Evolutionary conservation across 2,113 vertebrate species (phyloP), one percentile per base, ranked within the genome.

Genomic region (Ageneiosus marmoratus): DNA sequence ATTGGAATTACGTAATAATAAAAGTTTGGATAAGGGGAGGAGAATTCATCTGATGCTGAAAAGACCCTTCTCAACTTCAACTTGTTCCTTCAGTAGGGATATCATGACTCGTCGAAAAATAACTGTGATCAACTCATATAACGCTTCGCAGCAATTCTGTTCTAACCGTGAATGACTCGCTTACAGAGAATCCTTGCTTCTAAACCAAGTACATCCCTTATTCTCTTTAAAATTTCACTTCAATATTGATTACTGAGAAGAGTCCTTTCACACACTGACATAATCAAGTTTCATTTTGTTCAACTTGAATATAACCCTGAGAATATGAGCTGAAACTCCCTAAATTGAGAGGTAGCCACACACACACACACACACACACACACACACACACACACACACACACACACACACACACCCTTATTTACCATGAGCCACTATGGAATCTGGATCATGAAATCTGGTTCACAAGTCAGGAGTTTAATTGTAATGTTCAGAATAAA

Each of bases 261-360:
- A 85, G 80, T 83, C 83, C 76, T 91, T 93, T 93, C 91, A 91
- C 89, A 86, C 86, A 48, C 78, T 80, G 75, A 80, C 85, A 85
- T 88, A 85, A 89, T 84, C 90, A 93, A 92, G 86, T 92, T 93
- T 90, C 87, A 85, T 90, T 88, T 89, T 93, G 93, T 90, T 88
- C 91, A 84, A 88, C 93, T 91, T 90, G 84, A 93, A 91, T 90
- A 90, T 87, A 85, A 89, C 80, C 88, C 83, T 88, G 89, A 92
- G 84, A 84, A 91, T 88, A 89, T 16, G 34, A 63, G 84, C 89
- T 84, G 83, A 87, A 72, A 90, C 90, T 89, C 88, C 88, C 90
- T 91, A 93, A 70, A 94, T 93, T 94, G 92, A 95, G 93, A 94
- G 92, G 94, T 94, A 92, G 91, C 89, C 11, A n/a, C 46, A 16